These are phyloP conservation scores for Otus sunia DNA, from an alignment of 2,113 vertebrate species.

Conservation along the genomic window DNA sequence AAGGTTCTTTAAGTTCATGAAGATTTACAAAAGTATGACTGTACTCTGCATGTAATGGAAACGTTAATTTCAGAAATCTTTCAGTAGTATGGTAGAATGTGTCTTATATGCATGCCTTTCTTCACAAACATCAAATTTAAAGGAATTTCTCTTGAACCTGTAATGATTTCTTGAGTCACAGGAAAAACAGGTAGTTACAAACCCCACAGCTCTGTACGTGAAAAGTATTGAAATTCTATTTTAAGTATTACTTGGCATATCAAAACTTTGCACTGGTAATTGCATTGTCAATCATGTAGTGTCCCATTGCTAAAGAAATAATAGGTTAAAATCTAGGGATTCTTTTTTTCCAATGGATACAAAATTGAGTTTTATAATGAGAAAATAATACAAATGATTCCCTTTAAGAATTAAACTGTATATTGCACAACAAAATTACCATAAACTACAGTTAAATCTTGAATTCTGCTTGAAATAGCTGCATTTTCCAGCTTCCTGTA, in stretches of 20 bases:
- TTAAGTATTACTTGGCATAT: constrained; percentile 78
- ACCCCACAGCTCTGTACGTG: background rate
- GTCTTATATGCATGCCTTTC: background rate
- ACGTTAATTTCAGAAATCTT: background rate
- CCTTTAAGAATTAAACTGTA: background rate
- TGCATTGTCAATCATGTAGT: constrained; percentile 82
- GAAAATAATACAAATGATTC: background rate
- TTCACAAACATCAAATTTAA: background rate
- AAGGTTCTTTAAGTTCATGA: background rate
- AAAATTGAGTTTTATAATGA: constrained; percentile 10
- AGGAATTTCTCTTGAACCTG: background rate
- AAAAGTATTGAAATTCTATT: constrained; percentile 81
- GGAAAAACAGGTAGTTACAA: constrained; percentile 21
- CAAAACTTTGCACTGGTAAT: constrained; percentile 78
- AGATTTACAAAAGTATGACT: background rate
- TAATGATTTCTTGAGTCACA: background rate
- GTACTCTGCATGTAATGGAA: background rate
- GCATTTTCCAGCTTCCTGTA: background rate
- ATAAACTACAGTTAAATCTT: background rate
- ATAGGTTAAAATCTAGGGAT: constrained; percentile 11
- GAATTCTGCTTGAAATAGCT: background rate
- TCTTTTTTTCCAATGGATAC: background rate
- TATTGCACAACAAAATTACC: background rate
- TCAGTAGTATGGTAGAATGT: background rate
- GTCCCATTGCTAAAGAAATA: constrained; percentile 69